Evolutionary conservation across 2,888 invertebrate genomes (phyloP), one percentile per base, ranked within the genome.

Genomic region (Melanotus villosus): DNA sequence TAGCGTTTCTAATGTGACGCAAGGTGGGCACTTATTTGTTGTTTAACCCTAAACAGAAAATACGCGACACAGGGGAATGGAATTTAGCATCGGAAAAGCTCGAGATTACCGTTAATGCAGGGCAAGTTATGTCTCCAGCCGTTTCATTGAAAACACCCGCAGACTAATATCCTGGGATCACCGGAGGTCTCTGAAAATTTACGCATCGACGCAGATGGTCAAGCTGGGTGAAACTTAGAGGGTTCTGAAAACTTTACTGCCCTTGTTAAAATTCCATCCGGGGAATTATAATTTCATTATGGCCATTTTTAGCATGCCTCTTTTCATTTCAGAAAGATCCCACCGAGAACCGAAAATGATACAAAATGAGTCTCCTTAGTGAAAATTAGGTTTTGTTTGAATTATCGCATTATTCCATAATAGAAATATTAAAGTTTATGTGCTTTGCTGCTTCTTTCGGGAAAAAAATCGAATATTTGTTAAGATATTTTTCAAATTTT

Each of bases 191-290:
- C 63, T 26, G 76, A 70, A 77, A 80, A 81, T 81, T 80, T 79
- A 79, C 78, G 77, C 72, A 73, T 58, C 69, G 78, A 72, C 80
- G 73, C 80, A 80, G 80, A 79, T 80, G 80, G 79, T 73, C 75
- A 75, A 65, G 1, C 63, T 12, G 56, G 18, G 41, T 16, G 19
- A 12, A 50, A 30, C 43, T 47, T 34, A 23, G 57, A 57, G 58
- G 36, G 30, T 41, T 41, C 12, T n/a, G 38, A 63, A 57, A 63
- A 62, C 23, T 16, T 45, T 43, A 19, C 18, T 14, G 19, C 1
- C 9, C 38, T 56, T 43, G 14, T 54, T 56, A 34, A 32, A 26
- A 41, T 23, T 6, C 14, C 10, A 19, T 19, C 43, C 7, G 18
- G 19, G 43, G 18, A 38, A 38, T 43, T 6, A 19, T 4, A 34